These are phyloP conservation scores for Kryptolebias ocellatus DNA, from an alignment of 2,797 vertebrate genomes.

Conservation along the genomic window DNA sequence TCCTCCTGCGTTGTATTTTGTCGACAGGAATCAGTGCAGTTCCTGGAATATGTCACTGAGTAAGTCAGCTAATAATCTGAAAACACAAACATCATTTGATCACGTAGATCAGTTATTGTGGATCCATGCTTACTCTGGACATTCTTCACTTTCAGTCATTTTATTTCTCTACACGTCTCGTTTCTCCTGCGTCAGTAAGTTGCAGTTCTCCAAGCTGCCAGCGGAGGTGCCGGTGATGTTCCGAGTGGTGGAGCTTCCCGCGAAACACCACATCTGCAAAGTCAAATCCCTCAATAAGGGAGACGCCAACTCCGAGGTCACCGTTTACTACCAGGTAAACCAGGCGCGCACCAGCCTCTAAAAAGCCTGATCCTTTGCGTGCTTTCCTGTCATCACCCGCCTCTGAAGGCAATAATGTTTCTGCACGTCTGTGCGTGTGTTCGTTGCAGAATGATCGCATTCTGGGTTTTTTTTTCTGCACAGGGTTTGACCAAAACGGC, in stretches of 20 bases:
- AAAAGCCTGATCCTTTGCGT: neutral
- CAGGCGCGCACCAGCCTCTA: neutral
- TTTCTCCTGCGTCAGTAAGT: slow-evolving; percentile 69
- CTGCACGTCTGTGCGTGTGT: no score
- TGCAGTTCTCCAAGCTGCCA: slow-evolving; percentile 86
- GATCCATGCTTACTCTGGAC: neutral
- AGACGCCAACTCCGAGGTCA: slow-evolving; percentile 89
- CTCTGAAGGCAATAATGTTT: no score
- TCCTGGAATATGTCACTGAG: slow-evolving; percentile 91
- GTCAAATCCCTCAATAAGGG: slow-evolving; percentile 88
- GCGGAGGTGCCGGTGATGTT: slow-evolving; percentile 88
- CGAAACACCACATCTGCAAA: slow-evolving; percentile 85
- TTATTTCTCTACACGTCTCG: neutral
- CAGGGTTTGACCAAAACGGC: no score
- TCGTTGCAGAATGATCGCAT: no score
- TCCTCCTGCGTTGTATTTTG: slow-evolving; percentile 48
- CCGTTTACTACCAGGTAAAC: slow-evolving; percentile 90
- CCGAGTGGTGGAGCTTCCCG: slow-evolving; percentile 86
- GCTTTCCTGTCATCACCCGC: neutral
- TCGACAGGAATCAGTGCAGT: slow-evolving; percentile 89
- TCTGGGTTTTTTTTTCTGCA: no score
- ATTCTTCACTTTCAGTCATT: neutral
- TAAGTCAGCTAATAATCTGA: slow-evolving; percentile 67
- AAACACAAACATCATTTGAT: slow-evolving; percentile 40
- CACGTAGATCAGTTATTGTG: slow-evolving; percentile 47